A percentile compares a stretch with the other conserved stretches of the same genome.
Evolutionary conservation across 2,888 invertebrate species (phyloP).

Genomic region (Drosophila peninsularis): DNA sequence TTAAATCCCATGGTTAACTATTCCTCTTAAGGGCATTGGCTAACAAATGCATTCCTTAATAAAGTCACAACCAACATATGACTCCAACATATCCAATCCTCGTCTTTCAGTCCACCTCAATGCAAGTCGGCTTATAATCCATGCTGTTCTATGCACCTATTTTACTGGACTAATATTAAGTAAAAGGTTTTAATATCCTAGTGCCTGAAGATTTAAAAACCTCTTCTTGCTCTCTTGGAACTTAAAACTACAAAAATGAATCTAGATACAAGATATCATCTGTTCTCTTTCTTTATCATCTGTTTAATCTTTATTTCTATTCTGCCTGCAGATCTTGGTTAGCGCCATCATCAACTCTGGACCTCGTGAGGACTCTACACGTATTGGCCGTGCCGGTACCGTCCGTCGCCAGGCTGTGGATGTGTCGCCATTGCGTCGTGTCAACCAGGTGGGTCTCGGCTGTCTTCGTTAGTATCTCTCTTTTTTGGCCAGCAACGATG

Average conservation of each 20-base stretch:
- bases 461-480: neutral
- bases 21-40: conserved; percentile 15
- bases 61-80: conserved; percentile 9
- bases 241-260: conserved; percentile 45
- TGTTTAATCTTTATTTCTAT: neutral
- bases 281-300: neutral
- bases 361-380: conserved; percentile 99
- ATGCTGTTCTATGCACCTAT: conserved; percentile 24
- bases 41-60: conserved; percentile 9
- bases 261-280: neutral
- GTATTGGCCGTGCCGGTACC: conserved; percentile 99
- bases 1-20: conserved; percentile 42
- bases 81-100: neutral
- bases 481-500: conserved; percentile 58
- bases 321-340: conserved; percentile 89
- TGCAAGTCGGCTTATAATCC: conserved; percentile 21
- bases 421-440: conserved; percentile 98
- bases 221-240: conserved; percentile 63
- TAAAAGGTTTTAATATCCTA: conserved; percentile 56
- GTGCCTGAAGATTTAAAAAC: conserved; percentile 46
- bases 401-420: conserved; percentile 99
- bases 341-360: conserved; percentile 99
- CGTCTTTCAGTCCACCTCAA: conserved; percentile 41
- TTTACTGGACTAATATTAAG: conserved; percentile 45
- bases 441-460: conserved; percentile 90